Base-by-base conservation (phyloP, 2,888 invertebrate species). In the Pharmacophagus antenor region DNA sequence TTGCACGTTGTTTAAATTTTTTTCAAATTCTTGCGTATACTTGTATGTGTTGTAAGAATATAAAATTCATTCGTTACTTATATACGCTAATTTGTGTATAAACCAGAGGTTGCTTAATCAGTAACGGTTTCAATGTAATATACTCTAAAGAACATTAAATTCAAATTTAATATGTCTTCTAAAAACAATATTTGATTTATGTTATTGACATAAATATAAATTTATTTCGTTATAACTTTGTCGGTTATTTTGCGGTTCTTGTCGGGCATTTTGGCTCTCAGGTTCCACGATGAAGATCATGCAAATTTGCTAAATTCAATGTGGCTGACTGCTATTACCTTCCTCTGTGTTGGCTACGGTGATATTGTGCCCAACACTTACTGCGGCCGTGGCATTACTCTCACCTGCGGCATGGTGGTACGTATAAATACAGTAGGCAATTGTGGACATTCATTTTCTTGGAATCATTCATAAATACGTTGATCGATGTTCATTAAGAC, bases 251-350 rank as follows among this genome's bases (percentile, higher is more conserved):
- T 86, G 83, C 87, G 88, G 88, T 88, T 86, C 88, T 90, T 86
- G 89, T 88, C 78, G 90, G 89, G 87, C 88, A 79, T 87, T 90
- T 88, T 87, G 87, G 87, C 89, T 88, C 88, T 82, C 92, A 99
- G 98, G 94, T 97, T 97, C 93, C 98, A 98, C 92, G 98, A 99
- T 91, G 97, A 97, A 91, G 97, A 98, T 92, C 98, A 99, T 93
- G 98, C 97, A 85, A 99, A 99, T 94, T 95, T 99, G 88, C 94
- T 98, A 91, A 99, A 99, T 93, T 97, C 99, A 85, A 98, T 99
- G 97, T 99, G 99, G 99, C 95, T 99, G 92, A 99, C 99, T 84
- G 98, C 99, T 90, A 99, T 99, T 89, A 99, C 99, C 79, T 99
- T 99, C 94, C 95, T 99, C 84, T 98, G 99, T 92, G 98, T 99